These are phyloP conservation scores for Drosophila prolongata DNA, from an alignment of 2,888 invertebrate species.

Conservation along the genomic window DNA sequence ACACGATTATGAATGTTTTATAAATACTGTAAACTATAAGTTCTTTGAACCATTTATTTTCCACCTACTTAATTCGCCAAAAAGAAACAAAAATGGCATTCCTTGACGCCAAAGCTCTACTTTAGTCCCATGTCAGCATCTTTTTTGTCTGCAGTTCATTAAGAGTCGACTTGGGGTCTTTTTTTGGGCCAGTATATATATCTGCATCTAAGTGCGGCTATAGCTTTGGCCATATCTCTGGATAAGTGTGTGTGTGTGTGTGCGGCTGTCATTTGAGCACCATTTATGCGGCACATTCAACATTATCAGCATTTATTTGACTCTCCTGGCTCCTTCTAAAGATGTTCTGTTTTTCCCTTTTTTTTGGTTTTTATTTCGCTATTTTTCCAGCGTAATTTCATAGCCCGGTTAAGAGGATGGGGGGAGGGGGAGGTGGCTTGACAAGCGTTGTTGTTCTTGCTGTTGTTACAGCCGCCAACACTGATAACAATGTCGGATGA, in stretches of 20 bases:
- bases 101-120: background rate
- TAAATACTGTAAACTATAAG: too few relatives aligned
- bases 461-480: slow-evolving; percentile 50
- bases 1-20: too few relatives aligned
- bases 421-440: background rate
- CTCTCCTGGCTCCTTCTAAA: slow-evolving; percentile 5
- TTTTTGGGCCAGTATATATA: slow-evolving; percentile 29
- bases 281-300: slow-evolving; percentile 77
- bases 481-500: slow-evolving; percentile 76
- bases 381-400: slow-evolving; percentile 75
- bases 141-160: slow-evolving; percentile 25
- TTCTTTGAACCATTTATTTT: background rate
- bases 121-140: slow-evolving; percentile 21
- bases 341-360: background rate
- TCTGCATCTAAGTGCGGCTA: slow-evolving; percentile 41
- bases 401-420: slow-evolving; percentile 59
- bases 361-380: slow-evolving; percentile 73
- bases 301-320: slow-evolving; percentile 75
- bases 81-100: background rate
- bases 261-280: slow-evolving; percentile 58
- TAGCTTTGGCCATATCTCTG: slow-evolving; percentile 28
- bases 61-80: background rate
- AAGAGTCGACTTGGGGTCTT: slow-evolving; percentile 23
- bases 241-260: slow-evolving; percentile 6
- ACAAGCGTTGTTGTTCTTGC: slow-evolving; percentile 42